Evolutionary conservation across 53 echinoderm and acorn worm species (phyloP).

Genomic region (Paracentrotus lividus): DNA sequence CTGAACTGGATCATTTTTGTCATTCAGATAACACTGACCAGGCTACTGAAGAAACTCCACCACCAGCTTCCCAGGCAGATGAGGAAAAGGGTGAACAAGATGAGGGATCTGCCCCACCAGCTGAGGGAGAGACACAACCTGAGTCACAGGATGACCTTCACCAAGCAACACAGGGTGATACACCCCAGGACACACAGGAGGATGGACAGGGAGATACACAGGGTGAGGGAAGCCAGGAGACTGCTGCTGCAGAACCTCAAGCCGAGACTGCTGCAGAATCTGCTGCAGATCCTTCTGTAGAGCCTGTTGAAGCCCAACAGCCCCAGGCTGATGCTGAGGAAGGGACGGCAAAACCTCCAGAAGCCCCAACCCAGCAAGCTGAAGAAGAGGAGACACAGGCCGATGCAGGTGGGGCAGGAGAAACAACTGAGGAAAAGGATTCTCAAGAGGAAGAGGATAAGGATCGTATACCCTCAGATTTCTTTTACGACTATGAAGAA

Average conservation of each 20-base stretch:
- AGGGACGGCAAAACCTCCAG: neutral
- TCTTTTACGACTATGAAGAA: slow-evolving; percentile 89
- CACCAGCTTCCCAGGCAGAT: neutral
- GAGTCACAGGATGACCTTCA: neutral
- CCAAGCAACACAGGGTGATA: slow-evolving; percentile 24
- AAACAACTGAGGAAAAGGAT: slow-evolving; percentile 55
- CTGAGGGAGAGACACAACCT: neutral
- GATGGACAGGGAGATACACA: neutral
- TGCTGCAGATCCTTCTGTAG: slow-evolving; percentile 9
- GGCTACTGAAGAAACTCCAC: neutral
- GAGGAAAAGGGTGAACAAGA: neutral
- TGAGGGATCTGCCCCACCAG: neutral
- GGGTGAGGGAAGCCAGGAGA: slow-evolving; percentile 17
- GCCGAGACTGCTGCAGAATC: neutral
- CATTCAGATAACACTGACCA: neutral
- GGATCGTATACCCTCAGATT: slow-evolving; percentile 80
- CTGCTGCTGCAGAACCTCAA: slow-evolving; percentile 30
- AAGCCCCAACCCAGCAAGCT: slow-evolving; percentile 8
- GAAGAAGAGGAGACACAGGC: slow-evolving; percentile 33
- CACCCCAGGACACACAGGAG: slow-evolving; percentile 35
- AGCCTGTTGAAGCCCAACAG: neutral
- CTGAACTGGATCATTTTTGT: no score
- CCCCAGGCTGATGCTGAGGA: neutral
- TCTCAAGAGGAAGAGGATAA: slow-evolving; percentile 72
- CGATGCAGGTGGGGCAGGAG: neutral